Percentiles rank a stretch among this genome's conserved stretches.
Conservation (phyloP, 2,888 invertebrate species). For the Acronicta psi region DNA sequence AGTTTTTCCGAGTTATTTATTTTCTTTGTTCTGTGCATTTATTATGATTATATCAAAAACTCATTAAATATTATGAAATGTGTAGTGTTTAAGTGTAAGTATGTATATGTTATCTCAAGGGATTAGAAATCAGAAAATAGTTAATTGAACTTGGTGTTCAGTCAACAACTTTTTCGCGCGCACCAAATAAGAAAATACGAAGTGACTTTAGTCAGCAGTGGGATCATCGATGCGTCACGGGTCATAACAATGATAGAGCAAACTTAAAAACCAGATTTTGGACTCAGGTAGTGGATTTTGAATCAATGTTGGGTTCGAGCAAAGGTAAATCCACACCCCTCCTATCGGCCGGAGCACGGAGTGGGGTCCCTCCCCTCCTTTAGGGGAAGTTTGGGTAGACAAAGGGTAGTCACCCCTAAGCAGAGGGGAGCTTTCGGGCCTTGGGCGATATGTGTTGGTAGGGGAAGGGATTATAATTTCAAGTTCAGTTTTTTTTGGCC, state of each 20-base stretch:
- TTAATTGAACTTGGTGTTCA: constrained; percentile 12
- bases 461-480: constrained; percentile 79
- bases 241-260: constrained; percentile 55
- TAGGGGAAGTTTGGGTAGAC: constrained; percentile 85
- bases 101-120: constrained; percentile 12
- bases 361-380: constrained; percentile 86
- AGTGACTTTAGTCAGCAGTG: neutral
- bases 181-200: constrained; percentile 8
- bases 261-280: constrained; percentile 49
- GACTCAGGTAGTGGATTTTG: constrained; percentile 75
- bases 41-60: neutral
- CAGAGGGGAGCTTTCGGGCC: constrained; percentile 82
- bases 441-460: constrained; percentile 80
- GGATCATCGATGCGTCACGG: constrained; percentile 1
- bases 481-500: constrained; percentile 74
- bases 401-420: constrained; percentile 87
- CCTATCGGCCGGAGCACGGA: constrained; percentile 71
- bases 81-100: constrained; percentile 11
- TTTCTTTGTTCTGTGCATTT: constrained; percentile 1
- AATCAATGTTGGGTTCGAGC: constrained; percentile 79
- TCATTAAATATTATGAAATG: constrained; percentile 1
- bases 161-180: constrained; percentile 54
- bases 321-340: constrained; percentile 82
- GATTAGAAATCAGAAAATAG: neutral
- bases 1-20: constrained; percentile 22